These are phyloP conservation scores for Neodontobutis hainanensis DNA, from an alignment of 2,113 vertebrate genomes.

Conservation along the genomic window DNA sequence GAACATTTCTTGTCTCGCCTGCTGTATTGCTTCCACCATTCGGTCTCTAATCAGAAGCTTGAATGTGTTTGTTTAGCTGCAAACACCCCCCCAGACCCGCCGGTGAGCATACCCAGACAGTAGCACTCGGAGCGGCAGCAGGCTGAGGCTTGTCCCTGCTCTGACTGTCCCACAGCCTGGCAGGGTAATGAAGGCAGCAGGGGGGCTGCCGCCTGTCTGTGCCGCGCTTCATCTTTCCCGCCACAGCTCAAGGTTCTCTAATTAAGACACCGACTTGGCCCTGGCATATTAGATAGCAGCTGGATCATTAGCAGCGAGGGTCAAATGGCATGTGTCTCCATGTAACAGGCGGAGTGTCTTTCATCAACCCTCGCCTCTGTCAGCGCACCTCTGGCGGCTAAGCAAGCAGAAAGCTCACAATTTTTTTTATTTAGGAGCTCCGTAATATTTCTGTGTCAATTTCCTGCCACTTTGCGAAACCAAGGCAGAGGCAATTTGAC, in stretches of 20 bases:
- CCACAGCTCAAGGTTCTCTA: slow-evolving; percentile 62
- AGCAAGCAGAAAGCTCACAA: slow-evolving; percentile 12
- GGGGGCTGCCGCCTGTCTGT: slow-evolving; percentile 34
- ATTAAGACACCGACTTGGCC: slow-evolving; percentile 63
- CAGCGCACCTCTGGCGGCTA: slow-evolving; percentile 38
- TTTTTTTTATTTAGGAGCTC: background rate
- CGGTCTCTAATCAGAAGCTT: no score
- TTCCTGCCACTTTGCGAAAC: no score
- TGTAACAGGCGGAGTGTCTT: slow-evolving; percentile 45
- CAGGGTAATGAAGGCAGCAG: slow-evolving; percentile 56
- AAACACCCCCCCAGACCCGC: slow-evolving; percentile 26
- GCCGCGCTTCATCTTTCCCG: slow-evolving; percentile 59
- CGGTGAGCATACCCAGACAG: slow-evolving; percentile 35
- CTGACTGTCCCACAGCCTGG: slow-evolving; percentile 46
- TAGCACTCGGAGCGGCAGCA: slow-evolving; percentile 38
- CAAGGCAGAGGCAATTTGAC: background rate
- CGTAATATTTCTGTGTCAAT: no score
- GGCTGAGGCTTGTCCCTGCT: slow-evolving; percentile 46
- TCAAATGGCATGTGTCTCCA: slow-evolving; percentile 58
- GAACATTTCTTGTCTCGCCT: no score
- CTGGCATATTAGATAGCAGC: slow-evolving; percentile 68
- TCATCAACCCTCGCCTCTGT: slow-evolving; percentile 50
- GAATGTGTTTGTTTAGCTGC: no score
- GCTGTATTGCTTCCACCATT: no score
- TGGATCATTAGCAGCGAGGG: slow-evolving; percentile 70